Evolutionary conservation across 2,888 invertebrate genomes (phyloP), one percentile per base, ranked within the genome.

Genomic region (Pinctada fucata): DNA sequence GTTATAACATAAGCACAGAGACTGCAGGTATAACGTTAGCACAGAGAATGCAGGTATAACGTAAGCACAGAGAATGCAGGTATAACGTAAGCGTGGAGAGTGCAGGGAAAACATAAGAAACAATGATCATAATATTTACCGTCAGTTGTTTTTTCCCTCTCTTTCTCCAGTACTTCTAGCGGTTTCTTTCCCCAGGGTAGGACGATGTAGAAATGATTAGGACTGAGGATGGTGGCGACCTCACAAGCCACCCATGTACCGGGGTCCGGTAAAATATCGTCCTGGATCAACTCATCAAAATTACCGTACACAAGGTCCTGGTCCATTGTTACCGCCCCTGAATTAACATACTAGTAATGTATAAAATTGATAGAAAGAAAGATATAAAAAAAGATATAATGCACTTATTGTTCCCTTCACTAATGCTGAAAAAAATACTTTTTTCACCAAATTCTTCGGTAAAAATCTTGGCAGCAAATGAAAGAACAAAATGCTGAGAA

Each of bases 151-250:
- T 66, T 58, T 64, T 72, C 72, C 31, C 49, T 72, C 10, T 68
- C 75, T 69, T 69, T 75, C 52, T 74, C 66, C 2, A 83, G 78
- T 5, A 82, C 68, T 66, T 87, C 78, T 5, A 90, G 77, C 6
- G 88, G 83, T 68, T 80, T 82, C 47, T 86, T 84, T 3, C 91
- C 91, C 81, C 86, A 90, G 13, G 92, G 92, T 63, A 92, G 83
- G 31, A 87, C 84, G 68, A 88, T 88, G 82, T 91, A 92, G 88
- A 93, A 92, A 75, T 88, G 88, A 10, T 81, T 77, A 1, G 93
- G 92, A 67, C 79, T 87, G 31, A 87, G 48, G 2, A 92, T 84
- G 45, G 90, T 85, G 50, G 88, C 86, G 13, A 92, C 86, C 75
- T 90, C 89, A 31, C 91, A 86, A n/a, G 87, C 84, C 66, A 91